Evolutionary conservation across 2,888 invertebrate species (phyloP), one percentile per base, ranked within the genome.

Genomic region (Nowickia ferox): DNA sequence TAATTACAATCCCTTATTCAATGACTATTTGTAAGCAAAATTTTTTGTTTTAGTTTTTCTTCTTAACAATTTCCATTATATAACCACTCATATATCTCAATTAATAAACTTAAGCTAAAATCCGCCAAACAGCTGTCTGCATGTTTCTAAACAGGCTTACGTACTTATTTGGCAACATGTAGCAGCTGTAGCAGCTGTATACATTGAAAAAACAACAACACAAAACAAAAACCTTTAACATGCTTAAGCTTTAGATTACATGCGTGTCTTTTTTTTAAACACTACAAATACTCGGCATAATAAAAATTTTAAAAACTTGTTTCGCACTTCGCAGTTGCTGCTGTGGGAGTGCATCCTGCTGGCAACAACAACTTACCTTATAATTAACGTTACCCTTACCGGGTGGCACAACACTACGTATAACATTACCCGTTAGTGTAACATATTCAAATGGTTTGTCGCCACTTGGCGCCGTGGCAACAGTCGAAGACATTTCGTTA

Each of bases 351-450:
- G 30, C 40, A 38, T 53, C 46, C 38, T 53, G n/a, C 9, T 30
- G 30, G 30, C 1, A 5, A 44, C 1, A 5, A 44, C 11, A 44
- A 90, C 91, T 89, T 91, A 92, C 92, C 92, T 91, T 91, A 84
- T 93, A 92, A 87, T 87, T 91, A 87, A 89, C 84, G 84, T 89
- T 89, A 72, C 93, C 92, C 90, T 93, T 93, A 89, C 93, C 93
- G 84, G 93, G 93, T 84, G 93, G 91, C 88, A 92, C 90, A 86
- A 93, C 93, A 87, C 93, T 93, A 88, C 92, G 91, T 87, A 93
- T 93, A 84, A 93, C 92, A 87, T 92, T 92, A 87, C 93, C 93
- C 83, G 92, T 91, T 68, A 92, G 88, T 77, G 93, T 93, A 74
- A 92, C 91, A 87, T 93, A 93, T 87, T 91, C 91, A 82, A 93